A percentile compares a stretch with the other conserved stretches of the same genome.
Evolutionary conservation across 2,113 vertebrate species (phyloP).

Genomic region (Irena cyanogastra): DNA sequence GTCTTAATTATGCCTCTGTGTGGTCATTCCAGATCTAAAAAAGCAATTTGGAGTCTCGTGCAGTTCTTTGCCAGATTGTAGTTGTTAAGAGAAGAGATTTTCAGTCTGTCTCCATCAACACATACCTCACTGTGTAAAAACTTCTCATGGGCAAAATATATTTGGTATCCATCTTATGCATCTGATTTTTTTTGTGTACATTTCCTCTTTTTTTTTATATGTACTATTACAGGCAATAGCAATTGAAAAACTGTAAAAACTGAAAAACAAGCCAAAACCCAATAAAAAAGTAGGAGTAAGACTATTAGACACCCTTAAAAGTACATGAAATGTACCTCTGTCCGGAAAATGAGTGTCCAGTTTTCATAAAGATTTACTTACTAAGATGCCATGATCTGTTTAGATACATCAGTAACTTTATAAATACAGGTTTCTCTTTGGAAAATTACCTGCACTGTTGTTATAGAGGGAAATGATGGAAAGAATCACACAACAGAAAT

Average conservation of each 20-base stretch:
- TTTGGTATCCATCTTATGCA: accelerated
- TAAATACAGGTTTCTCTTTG: not conserved
- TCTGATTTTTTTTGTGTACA: not conserved
- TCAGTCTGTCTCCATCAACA: not conserved
- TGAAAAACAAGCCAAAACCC: not conserved
- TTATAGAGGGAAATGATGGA: not conserved
- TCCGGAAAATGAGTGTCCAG: not conserved
- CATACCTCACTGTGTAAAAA: not conserved
- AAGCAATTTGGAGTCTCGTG: not conserved
- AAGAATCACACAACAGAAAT: not conserved
- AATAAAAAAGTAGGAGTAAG: not conserved
- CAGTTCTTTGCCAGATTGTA: not conserved
- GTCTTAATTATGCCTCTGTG: not conserved
- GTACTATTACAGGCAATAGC: not conserved
- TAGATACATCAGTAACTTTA: not conserved
- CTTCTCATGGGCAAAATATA: not conserved
- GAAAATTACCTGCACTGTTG: not conserved
- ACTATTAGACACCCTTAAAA: not conserved
- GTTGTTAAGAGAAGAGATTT: not conserved
- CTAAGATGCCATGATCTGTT: not conserved
- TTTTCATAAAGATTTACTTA: not conserved
- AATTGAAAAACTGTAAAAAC: not conserved
- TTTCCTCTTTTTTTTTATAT: not conserved
- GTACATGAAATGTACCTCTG: not conserved
- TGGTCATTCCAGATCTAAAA: not conserved